Base-by-base conservation (phyloP, 2,113 vertebrate genomes). In the Vanacampus margaritifer region DNA sequence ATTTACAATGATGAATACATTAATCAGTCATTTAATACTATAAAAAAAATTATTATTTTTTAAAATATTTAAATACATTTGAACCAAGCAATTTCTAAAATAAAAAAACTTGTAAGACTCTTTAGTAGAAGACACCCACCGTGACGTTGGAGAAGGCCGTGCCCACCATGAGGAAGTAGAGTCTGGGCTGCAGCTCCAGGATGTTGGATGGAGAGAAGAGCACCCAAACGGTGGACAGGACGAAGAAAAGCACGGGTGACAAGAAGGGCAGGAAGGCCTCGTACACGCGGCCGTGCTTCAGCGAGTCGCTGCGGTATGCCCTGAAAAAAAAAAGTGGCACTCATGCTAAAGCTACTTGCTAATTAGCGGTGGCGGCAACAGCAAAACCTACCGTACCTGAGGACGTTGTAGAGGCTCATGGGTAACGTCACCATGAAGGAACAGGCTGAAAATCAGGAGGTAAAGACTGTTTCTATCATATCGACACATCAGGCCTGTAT, bases 151-250 rank as follows among this genome's bases (percentile, higher is more conserved):
- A 93, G 6, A 99, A 99, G 69, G 94, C 95, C 9, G 97, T 98
- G 58, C 97, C 97, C 75, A 98, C 95, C 95, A 98, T 96, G 85
- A 97, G 94, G 85, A 95, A 99, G 93, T 95, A 98, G 51, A 94
- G 71, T 70, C 97, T 90, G 69, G 97, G 97, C 69, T 98, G 94
- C 51, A 84, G 78, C 73, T 96, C 92, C 37, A 98, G 81, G 90
- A 98, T 92, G 73, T 92, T 79, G 26, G 79, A 90, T 0, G 95
- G 95, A 19, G 97, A 98, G 61, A 81, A 35, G 21, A 93, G 88
- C 82, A 95, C 86, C 97, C 97, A 99, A 0, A 80, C 61, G 43
- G 94, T 95, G 86, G 93, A 94, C 57, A 99, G 84, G 75, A 92
- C 24, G 75, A 98, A 98, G 12, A 99, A 94, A 81, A 98, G 75